Conservation (phyloP, 2,113 vertebrate species). For the Ptyas mucosa region DNA sequence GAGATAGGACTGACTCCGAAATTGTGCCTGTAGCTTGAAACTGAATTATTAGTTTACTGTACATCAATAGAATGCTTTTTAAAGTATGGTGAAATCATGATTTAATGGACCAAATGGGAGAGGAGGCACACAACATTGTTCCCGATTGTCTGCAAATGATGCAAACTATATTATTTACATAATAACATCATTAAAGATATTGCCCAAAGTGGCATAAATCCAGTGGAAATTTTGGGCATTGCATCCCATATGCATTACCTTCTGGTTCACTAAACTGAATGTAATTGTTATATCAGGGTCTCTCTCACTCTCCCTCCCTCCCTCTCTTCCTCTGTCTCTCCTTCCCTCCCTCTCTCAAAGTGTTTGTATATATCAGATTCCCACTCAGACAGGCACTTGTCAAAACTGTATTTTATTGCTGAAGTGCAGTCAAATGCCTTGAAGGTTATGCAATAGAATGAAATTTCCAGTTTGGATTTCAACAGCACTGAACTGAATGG, state of each 20-base stretch:
- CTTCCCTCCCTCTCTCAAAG: not conserved
- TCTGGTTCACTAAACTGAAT: not conserved
- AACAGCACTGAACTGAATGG: not conserved
- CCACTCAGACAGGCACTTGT: not conserved
- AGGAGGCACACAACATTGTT: not conserved
- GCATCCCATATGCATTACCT: not conserved
- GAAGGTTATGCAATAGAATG: not conserved
- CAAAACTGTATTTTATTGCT: not conserved
- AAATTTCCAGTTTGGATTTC: not conserved
- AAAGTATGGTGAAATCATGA: not conserved
- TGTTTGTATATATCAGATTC: not conserved
- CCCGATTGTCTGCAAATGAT: not conserved
- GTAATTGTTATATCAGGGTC: not conserved
- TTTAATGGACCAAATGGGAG: not conserved
- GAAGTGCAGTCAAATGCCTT: not conserved
- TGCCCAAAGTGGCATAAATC: not conserved
- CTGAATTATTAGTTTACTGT: too few species aligned
- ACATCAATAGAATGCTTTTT: not conserved
- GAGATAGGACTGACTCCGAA: not conserved
- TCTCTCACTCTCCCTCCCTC: too few species aligned
- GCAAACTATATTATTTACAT: not conserved
- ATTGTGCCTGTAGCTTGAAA: not conserved
- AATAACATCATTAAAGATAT: not conserved
- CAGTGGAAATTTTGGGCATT: not conserved
- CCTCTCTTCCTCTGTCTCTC: too few species aligned